Conservation (phyloP, 2,797 vertebrate genomes). For the Bovichtus variegatus region DNA sequence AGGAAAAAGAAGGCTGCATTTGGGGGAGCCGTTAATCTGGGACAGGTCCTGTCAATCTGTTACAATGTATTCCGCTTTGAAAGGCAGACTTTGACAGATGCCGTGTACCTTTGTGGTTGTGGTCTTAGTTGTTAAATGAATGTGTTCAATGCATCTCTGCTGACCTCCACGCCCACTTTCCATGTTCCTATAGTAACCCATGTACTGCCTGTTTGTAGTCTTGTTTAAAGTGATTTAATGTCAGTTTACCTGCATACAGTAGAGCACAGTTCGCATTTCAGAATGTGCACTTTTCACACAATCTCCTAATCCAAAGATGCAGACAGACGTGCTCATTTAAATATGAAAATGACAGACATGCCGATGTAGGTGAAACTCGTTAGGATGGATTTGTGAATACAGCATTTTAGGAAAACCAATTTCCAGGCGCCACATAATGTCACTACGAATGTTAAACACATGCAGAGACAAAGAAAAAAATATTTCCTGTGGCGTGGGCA, state of each 20-base stretch:
- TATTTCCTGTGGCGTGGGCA: slow-evolving; percentile 13
- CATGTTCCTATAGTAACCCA: neutral
- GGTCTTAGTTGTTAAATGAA: neutral
- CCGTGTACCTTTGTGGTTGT: neutral
- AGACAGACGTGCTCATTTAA: slow-evolving; percentile 23
- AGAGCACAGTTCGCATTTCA: slow-evolving; percentile 14
- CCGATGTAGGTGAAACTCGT: slow-evolving; percentile 1
- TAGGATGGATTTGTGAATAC: slow-evolving; percentile 2
- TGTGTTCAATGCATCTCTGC: neutral
- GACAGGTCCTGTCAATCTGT: neutral
- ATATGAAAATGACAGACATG: slow-evolving; percentile 7
- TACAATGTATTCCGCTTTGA: neutral
- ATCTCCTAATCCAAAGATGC: neutral
- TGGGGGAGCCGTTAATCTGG: neutral
- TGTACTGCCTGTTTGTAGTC: neutral
- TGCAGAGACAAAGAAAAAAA: slow-evolving; percentile 28
- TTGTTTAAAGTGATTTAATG: neutral
- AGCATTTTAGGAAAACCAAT: slow-evolving; percentile 24
- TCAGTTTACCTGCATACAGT: slow-evolving; percentile 6
- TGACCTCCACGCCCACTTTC: neutral
- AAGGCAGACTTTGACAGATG: neutral
- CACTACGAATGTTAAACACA: slow-evolving; percentile 29
- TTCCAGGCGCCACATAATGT: slow-evolving; percentile 4
- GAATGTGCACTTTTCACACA: slow-evolving; percentile 1
- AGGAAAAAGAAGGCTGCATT: neutral